Evolutionary conservation across 2,797 vertebrate genomes (phyloP), one percentile per base, ranked within the genome.

Genomic region (Leucoraja ocellata): DNA sequence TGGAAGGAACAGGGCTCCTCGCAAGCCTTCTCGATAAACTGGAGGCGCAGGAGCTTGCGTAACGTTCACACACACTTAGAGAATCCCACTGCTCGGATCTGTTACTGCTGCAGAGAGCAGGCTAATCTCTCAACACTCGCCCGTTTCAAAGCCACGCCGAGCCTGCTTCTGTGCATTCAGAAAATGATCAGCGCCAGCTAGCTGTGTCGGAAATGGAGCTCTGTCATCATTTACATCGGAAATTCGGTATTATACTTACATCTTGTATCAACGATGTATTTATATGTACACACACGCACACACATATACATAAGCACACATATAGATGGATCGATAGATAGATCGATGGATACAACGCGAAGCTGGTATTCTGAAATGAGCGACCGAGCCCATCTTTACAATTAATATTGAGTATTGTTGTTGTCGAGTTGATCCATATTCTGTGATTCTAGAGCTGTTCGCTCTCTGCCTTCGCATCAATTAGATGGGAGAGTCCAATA

Each of bases 41-140:
- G 90, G 74, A 91, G 71, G 68, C 65, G 90, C 90, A 91, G 90
- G 90, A 74, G 54, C 90, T 91, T 91, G 90, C 90, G 90, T 91
- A 91, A 91, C 73, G 68, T 91, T 91, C 68, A 91, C 74, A 36
- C 46, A 74, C 65, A 74, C 68, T 91, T 74, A 91, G 90, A 39
- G 71, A 91, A 91, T 91, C 90, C 90, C 90, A 91, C 54, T 91
- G 90, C 90, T 91, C 71, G 90, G 90, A 74, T 91, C 90, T 23
- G 90, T 91, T 73, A 74, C 68, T 74, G 90, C 90, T 91, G 65
- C 23, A 91, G 90, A 91, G 90, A 91, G 36, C 71, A 73, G 90
- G 68, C 68, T 91, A 91, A 91, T 91, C 90, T 91, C 90, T 91
- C 90, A 74, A 74, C 90, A 14, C 90, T 54, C 32, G 90, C 68